These are phyloP conservation scores for Pogonocherus hispidulus DNA, from an alignment of 2,888 invertebrate species.

Conservation along the genomic window DNA sequence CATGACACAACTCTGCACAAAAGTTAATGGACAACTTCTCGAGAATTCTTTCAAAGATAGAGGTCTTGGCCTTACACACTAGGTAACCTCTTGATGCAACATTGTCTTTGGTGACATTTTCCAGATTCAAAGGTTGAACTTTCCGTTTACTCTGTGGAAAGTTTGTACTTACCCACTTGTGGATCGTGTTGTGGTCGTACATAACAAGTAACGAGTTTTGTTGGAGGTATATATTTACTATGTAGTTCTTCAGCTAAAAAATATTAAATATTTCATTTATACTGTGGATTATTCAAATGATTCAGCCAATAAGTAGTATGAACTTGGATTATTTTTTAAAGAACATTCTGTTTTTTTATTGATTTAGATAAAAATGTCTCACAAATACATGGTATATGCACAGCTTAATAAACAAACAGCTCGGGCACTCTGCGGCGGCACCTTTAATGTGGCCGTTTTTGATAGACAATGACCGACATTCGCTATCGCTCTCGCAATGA, in stretches of 20 bases:
- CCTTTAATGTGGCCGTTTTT: too few species aligned
- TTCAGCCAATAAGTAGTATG: too few species aligned
- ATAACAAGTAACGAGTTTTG: slow-evolving; percentile 79
- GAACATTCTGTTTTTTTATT: too few species aligned
- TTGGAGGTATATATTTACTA: slow-evolving; percentile 77
- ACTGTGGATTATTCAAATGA: too few species aligned
- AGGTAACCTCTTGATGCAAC: background rate
- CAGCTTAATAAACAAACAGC: too few species aligned
- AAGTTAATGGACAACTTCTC: slow-evolving; percentile 76
- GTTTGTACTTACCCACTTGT: slow-evolving; percentile 72
- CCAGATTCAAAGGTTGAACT: slow-evolving; percentile 32
- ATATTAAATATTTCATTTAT: slow-evolving; percentile 31
- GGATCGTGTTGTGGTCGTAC: slow-evolving; percentile 77
- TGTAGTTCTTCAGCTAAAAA: slow-evolving; percentile 74
- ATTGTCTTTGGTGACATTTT: slow-evolving; percentile 20
- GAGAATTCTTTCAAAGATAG: slow-evolving; percentile 69
- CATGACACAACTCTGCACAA: slow-evolving; percentile 77
- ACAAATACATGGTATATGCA: too few species aligned
- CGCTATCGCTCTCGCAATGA: too few species aligned
- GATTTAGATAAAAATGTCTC: too few species aligned
- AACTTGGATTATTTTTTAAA: too few species aligned
- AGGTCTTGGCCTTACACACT: slow-evolving; percentile 37
- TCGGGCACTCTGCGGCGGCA: too few species aligned
- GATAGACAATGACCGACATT: too few species aligned
- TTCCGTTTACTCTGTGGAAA: slow-evolving; percentile 67